Evolutionary conservation across 2,888 invertebrate species (phyloP).

Genomic region (Meandrusa payeni): DNA sequence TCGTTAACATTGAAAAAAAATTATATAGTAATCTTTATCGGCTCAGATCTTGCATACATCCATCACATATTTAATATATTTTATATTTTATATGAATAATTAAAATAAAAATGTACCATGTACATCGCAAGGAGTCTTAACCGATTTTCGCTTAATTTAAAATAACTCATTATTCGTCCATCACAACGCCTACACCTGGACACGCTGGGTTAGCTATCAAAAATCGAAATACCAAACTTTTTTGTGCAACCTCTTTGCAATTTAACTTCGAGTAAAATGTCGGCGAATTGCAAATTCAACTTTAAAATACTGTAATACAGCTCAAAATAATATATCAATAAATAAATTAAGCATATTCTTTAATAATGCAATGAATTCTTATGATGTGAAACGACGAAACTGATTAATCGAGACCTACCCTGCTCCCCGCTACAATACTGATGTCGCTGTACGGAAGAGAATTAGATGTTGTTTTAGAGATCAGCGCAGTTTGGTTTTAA

Average conservation of each 20-base stretch:
- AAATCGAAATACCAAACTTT: constrained; percentile 38
- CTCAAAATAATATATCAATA: background rate
- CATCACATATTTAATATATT: too few species aligned
- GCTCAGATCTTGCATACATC: too few species aligned
- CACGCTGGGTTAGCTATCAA: constrained; percentile 41
- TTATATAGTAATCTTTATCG: too few species aligned
- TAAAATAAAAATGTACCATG: too few species aligned
- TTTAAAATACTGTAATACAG: background rate
- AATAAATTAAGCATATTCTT: constrained; percentile 8
- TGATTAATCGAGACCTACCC: constrained; percentile 1
- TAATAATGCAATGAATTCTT: constrained; percentile 21
- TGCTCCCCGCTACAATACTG: background rate
- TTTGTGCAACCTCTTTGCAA: constrained; percentile 36
- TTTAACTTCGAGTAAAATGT: constrained; percentile 29
- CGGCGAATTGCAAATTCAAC: background rate
- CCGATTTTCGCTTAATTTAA: constrained; percentile 3
- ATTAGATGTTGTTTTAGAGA: constrained; percentile 14
- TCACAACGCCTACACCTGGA: constrained; percentile 37
- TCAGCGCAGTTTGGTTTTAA: constrained; percentile 5
- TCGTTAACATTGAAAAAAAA: too few species aligned
- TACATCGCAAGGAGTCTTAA: too few species aligned
- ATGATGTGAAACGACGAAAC: constrained; percentile 17
- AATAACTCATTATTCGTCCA: constrained; percentile 24
- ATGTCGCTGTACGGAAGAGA: background rate
- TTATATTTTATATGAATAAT: too few species aligned